Evolutionary conservation across 2,113 vertebrate genomes (phyloP).

Genomic region (Xenus cinereus): DNA sequence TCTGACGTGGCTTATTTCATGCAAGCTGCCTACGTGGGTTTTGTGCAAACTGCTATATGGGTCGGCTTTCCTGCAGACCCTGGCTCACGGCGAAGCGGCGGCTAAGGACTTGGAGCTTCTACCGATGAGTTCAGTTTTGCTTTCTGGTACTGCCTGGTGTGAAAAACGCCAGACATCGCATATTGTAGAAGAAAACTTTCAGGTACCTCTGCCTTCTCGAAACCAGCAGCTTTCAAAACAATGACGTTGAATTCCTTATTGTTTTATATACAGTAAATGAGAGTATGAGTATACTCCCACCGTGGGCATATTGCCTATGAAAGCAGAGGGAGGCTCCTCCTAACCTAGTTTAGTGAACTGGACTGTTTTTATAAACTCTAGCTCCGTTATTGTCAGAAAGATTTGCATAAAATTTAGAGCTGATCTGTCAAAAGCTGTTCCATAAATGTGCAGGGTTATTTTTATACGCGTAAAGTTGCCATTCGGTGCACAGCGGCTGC

Average conservation of each 20-base stretch:
- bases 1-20: not conserved
- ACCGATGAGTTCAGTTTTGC: not conserved
- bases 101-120: not conserved
- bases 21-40: not conserved
- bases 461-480: not conserved
- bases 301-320: not conserved
- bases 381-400: not conserved
- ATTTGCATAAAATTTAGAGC: not conserved
- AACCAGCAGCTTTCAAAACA: not conserved
- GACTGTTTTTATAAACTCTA: not conserved
- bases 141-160: not conserved
- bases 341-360: not conserved
- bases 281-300: not conserved
- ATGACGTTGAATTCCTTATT: not conserved
- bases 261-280: not conserved
- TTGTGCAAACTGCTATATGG: not conserved
- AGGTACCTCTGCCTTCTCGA: not conserved
- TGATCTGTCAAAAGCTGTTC: constrained; percentile 10
- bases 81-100: not conserved
- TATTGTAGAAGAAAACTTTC: not conserved
- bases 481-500: not conserved
- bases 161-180: not conserved
- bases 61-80: not conserved
- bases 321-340: not conserved
- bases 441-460: not conserved